Base-by-base conservation (phyloP, 2,797 vertebrate species). In the Microctenopoma steveboyesi region DNA sequence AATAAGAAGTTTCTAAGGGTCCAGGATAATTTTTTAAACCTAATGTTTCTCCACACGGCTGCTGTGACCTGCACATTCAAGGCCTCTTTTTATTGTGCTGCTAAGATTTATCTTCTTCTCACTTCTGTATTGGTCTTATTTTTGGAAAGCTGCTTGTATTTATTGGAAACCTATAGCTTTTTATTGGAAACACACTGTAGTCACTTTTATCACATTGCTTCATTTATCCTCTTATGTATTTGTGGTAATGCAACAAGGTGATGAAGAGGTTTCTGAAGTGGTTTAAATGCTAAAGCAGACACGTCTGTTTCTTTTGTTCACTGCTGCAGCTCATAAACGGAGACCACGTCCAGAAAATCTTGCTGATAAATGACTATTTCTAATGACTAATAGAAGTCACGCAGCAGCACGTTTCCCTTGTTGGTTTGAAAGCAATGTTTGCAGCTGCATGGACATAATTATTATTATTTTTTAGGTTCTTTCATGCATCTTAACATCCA, bases 61-160 rank as follows among this genome's bases (percentile, higher is more conserved):
- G 49, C 33, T 54, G 33, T 13, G 25, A 22, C 1, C 66, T 65
- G 52, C 47, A 28, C 54, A 61, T 39, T 46, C 1, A 58, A 64
- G 82, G 84, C 74, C 75, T 66, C 13, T 46, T 48, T 59, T 54
- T 69, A 54, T 50, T 70, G 64, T 37, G 33, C 18, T 72, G 43
- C 51, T 64, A 54, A 1, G 14, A 55, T 70, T 63, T 76, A 4
- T 43, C 54, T 73, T 64, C 59, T 1, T 73, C 8, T 40, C 0
- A 16, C 2, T 37, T 64, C 60, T 16, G 47, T n/a, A 55, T 59
- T 53, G 48, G 2, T 47, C 3, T 57, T 0, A 10, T 42, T 48
- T 51, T 37, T 58, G 5, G 7, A 8, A 9, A 9, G 7, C 2
- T 46, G 16, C 14, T 47, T 60, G 37, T 10, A 30, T 50, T 25